Conservation (phyloP, 2,113 vertebrate species). For the Polypterus senegalus region DNA sequence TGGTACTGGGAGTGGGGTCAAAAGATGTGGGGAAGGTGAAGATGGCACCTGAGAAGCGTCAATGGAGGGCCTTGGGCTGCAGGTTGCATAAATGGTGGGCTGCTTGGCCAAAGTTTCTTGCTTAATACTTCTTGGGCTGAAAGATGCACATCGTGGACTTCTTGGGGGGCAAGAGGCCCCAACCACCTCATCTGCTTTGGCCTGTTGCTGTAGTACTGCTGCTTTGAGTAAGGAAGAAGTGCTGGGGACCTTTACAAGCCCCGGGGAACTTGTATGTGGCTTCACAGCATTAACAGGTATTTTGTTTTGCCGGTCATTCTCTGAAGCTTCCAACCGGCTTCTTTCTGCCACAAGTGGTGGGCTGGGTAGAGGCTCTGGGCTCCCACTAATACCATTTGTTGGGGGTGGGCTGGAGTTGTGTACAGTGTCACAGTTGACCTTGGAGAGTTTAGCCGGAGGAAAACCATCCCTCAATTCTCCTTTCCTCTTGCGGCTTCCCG, state of each 20-base stretch:
- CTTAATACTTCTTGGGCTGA: slow-evolving; percentile 54
- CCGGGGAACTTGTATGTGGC: slow-evolving; percentile 69
- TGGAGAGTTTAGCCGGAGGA: slow-evolving; percentile 55
- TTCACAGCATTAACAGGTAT: slow-evolving; percentile 72
- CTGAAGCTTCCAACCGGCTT: slow-evolving; percentile 59
- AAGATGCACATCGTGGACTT: slow-evolving; percentile 51
- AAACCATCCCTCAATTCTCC: slow-evolving; percentile 59
- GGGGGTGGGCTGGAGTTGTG: slow-evolving; percentile 57
- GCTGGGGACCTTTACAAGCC: slow-evolving; percentile 54
- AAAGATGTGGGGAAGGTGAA: slow-evolving; percentile 43
- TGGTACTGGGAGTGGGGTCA: slow-evolving; percentile 24
- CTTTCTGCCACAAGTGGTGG: slow-evolving; percentile 49
- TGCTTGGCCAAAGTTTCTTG: slow-evolving; percentile 54
- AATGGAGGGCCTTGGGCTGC: slow-evolving; percentile 57
- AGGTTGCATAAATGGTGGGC: slow-evolving; percentile 51
- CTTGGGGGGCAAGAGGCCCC: slow-evolving; percentile 41
- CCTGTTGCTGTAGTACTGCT: slow-evolving; percentile 64
- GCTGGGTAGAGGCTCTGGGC: slow-evolving; percentile 59
- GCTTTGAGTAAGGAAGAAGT: slow-evolving; percentile 63
- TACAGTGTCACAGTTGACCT: slow-evolving; percentile 55
- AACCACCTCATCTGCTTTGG: slow-evolving; percentile 49
- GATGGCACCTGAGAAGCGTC: slow-evolving; percentile 57
- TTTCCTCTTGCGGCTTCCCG: slow-evolving; percentile 65
- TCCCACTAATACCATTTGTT: slow-evolving; percentile 56
- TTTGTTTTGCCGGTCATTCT: slow-evolving; percentile 77